A percentile compares a stretch with the other conserved stretches of the same genome.
These are phyloP conservation scores for Chrysolina americana DNA, from an alignment of 2,888 invertebrate genomes.

Conservation along the genomic window DNA sequence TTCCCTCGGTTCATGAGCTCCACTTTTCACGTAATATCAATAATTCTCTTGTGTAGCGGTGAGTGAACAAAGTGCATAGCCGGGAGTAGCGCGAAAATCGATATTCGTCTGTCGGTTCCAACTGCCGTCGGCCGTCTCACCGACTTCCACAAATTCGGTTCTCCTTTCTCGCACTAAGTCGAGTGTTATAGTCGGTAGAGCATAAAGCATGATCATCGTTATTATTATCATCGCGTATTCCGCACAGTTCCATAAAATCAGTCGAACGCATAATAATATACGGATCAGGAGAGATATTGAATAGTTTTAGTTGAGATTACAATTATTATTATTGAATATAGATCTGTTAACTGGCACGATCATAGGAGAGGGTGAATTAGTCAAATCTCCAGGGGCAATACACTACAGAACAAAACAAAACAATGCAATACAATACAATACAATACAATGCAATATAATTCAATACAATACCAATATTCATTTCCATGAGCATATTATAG, in stretches of 20 bases:
- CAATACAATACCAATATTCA: no score
- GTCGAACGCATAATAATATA: background rate
- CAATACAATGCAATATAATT: no score
- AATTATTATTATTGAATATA: no score
- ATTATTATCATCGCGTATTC: slow-evolving; percentile 4
- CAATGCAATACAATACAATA: no score
- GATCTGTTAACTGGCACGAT: no score
- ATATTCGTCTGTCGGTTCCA: slow-evolving; percentile 46
- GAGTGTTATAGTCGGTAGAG: slow-evolving; percentile 9
- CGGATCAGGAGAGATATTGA: background rate
- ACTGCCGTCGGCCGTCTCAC: slow-evolving; percentile 32
- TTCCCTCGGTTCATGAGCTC: slow-evolving; percentile 38
- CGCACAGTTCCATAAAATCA: background rate
- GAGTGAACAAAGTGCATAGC: slow-evolving; percentile 45
- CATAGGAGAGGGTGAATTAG: no score
- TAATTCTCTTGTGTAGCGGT: slow-evolving; percentile 53
- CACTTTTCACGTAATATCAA: slow-evolving; percentile 54
- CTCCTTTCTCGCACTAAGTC: slow-evolving; percentile 4
- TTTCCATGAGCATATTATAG: no score
- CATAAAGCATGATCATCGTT: background rate
- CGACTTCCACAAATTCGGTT: slow-evolving; percentile 8
- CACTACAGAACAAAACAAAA: no score
- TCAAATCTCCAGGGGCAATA: no score
- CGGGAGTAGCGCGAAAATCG: slow-evolving; percentile 42
- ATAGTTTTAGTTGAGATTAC: no score